Evolutionary conservation across 1,140 invertebrate species (phyloP), one percentile per base, ranked within the genome.

Genomic region (Gonioctena quinquepunctata): DNA sequence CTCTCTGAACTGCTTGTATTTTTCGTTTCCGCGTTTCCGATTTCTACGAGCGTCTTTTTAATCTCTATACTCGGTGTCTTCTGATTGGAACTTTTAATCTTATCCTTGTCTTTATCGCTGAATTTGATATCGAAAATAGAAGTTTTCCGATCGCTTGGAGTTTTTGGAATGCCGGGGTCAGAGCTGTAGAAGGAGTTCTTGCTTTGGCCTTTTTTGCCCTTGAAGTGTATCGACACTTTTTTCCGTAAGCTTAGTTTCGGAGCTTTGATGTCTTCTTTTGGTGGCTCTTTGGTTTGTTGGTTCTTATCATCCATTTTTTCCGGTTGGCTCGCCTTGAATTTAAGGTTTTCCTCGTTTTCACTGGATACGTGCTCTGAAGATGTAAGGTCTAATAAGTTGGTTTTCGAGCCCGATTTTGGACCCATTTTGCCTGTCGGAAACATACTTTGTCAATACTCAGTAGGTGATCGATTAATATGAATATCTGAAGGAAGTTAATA

Each of bases 281-380:
- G 68, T 64, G 50, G 33, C 19, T 71, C 61, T 1, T 63, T 48
- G 8, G 13, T 63, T 66, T 73, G 69, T 21, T 82, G 82, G 25
- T 83, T 83, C 65, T 22, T 19, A 81, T 82, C 63, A 80, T 85
- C 70, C 79, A 83, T 7, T 81, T 77, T 75, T 2, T 57, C 85
- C 60, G 84, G 84, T 72, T 75, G 11, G 33, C 16, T 42, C 13
- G 33, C 11, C 11, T 42, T 77, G 1, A 76, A 72, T 65, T 84
- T 73, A 3, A 76, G 33, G 42, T 84, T 76, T 83, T 86, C 75
- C 83, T 85, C 75, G 84, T 87, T 79, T 83, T 87, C 48, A 78
- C 83, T 79, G 3, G 86, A 83, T 1, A 77, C 57, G 11, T 69
- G 57, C 23, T 76, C 72, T 3, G 70, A 69, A 8, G 70, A 66